These are phyloP conservation scores for Leptosomus discolor DNA, from an alignment of 2,113 vertebrate species.

Conservation along the genomic window DNA sequence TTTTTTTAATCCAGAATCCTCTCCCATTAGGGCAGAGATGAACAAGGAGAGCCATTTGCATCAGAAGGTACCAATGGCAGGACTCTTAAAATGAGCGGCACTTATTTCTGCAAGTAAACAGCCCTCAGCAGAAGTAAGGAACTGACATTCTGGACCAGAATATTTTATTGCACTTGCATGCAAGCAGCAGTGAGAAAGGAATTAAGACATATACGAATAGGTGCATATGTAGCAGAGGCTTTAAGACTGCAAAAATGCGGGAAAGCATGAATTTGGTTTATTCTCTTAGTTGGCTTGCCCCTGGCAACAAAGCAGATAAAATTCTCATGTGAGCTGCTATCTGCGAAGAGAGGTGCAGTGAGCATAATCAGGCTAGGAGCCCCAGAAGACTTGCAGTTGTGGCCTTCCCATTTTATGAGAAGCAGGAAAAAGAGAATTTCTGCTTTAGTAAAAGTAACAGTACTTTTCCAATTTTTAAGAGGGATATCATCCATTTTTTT, in stretches of 20 bases:
- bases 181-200: neutral
- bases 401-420: neutral
- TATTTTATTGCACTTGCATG: neutral
- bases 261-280: neutral
- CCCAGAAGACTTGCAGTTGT: neutral
- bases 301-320: neutral
- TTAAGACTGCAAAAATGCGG: neutral
- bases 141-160: neutral
- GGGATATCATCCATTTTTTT: neutral
- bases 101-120: neutral
- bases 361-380: neutral
- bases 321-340: neutral
- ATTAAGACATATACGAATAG: neutral
- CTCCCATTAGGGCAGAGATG: neutral
- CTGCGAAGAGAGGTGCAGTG: neutral
- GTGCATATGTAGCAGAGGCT: neutral
- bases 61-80: neutral
- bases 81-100: neutral
- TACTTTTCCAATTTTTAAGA: neutral
- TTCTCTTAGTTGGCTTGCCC: neutral
- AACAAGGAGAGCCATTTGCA: neutral
- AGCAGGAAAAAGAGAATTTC: neutral
- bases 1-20: neutral
- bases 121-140: neutral
- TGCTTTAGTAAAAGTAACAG: neutral